Evolutionary conservation across 1,140 invertebrate genomes (phyloP), one percentile per base, ranked within the genome.

Genomic region (Dendrolimus punctatus): DNA sequence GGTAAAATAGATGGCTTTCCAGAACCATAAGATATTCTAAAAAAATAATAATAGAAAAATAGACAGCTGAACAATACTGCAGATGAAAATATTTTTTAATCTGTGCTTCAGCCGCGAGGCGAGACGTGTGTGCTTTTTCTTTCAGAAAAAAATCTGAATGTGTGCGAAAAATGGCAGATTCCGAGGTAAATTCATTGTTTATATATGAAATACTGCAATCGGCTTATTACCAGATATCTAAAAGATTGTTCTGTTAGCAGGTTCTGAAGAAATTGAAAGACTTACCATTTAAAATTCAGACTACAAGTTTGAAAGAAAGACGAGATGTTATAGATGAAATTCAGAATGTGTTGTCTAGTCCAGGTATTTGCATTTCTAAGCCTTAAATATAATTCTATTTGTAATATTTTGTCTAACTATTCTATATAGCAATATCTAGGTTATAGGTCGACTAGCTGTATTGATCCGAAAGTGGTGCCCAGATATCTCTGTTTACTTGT

Each of bases 271-370:
- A 91, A 65, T 86, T 96, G 60, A 95, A 94, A 73, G 93, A 95
- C 89, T 89, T 96, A 80, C 93, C 94, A 37, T 90, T 91, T 78
- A 92, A 91, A 80, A 90, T 96, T 59, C 91, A 95, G 76, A 93
- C 92, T 64, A 90, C 93, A 45, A 93, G 93, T 77, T 88, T 92
- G 57, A 93, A 92, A 64, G 93, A 94, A 64, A 90, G 95, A 65
- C 90, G 90, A 62, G 77, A 90, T 70, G 87, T 94, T 60, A 85
- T 95, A 62, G 76, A 92, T 66, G 91, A 93, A 89, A 91, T 96
- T 66, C 89, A 90, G 71, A 87, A 89, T 69, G 90, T 93, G 79
- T 89, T 95, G 68, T 88, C 90, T 75, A 91, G 92, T 79, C 90
- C 92, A 86, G 93, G 94, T 95, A 85, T 88, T 44, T 51, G 8